phyloP scores from a whole-genome alignment of 2,113 vertebrate species.

The Poecilia latipinna region DNA sequence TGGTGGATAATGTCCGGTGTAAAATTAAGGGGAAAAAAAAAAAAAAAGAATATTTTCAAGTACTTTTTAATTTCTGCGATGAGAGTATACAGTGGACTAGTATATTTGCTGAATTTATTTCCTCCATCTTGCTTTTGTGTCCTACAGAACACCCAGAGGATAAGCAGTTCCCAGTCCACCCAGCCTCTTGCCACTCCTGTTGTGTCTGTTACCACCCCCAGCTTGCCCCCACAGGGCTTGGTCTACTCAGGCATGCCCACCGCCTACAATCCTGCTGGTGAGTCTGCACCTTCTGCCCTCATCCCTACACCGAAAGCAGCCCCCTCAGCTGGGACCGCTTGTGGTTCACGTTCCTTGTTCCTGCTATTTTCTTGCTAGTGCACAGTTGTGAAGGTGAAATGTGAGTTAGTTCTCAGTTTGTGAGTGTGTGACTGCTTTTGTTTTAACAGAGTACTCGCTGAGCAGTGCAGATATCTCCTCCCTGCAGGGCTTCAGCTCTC shows the following conservation, averaged over 20 bases:
- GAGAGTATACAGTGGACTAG: background rate
- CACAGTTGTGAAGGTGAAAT: constrained; percentile 39
- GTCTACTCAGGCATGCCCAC: constrained; percentile 96
- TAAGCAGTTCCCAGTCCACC: constrained; percentile 91
- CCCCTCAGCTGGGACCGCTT: constrained; percentile 23
- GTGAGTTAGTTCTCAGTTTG: constrained; percentile 48
- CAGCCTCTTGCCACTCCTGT: constrained; percentile 95
- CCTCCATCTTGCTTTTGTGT: constrained; percentile 41
- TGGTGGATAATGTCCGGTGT: constrained; percentile 33
- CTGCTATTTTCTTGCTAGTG: constrained; percentile 38
- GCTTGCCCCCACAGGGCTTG: constrained; percentile 92
- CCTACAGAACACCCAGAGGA: constrained; percentile 91
- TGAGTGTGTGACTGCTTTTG: constrained; percentile 57
- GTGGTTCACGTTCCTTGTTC: constrained; percentile 22
- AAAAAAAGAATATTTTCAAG: background rate
- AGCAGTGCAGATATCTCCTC: constrained; percentile 94
- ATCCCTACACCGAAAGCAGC: constrained; percentile 29
- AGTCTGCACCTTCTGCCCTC: constrained; percentile 58
- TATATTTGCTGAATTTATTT: constrained; percentile 17
- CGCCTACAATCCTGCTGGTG: constrained; percentile 95
- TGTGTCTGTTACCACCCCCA: constrained; percentile 96
- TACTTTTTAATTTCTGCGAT: background rate
- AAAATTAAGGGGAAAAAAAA: background rate
- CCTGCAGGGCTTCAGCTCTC: constrained; percentile 95
- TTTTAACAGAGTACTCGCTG: constrained; percentile 92